Evolutionary conservation across 2,113 vertebrate genomes (phyloP).

Genomic region (Gobius niger): DNA sequence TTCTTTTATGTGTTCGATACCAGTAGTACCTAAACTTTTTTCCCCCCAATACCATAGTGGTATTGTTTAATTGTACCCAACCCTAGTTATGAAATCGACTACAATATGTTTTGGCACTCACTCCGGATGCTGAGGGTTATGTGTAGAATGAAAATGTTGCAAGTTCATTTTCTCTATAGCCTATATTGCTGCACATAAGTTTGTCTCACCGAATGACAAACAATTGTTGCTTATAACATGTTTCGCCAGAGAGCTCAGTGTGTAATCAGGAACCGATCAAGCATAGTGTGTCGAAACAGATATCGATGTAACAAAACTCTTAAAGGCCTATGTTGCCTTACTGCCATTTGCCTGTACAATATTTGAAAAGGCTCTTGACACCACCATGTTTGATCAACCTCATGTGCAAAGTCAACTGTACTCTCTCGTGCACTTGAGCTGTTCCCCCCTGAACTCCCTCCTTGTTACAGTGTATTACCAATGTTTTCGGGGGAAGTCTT

Average conservation of each 20-base stretch:
- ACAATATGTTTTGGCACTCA: no score
- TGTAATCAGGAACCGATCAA: no score
- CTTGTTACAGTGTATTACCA: conserved; percentile 53
- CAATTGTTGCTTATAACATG: not conserved
- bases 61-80: no score
- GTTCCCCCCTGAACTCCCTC: not conserved
- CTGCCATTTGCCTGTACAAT: no score
- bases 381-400: not conserved
- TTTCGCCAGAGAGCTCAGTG: not conserved
- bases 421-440: not conserved
- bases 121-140: not conserved
- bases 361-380: not conserved
- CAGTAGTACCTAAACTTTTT: no score
- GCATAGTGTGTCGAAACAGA: no score
- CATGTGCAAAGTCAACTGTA: not conserved
- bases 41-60: no score
- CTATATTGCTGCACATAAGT: not conserved
- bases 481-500: conserved; percentile 56
- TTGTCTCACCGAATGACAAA: not conserved
- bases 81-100: no score
- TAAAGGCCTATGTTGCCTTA: no score
- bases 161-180: not conserved
- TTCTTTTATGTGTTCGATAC: no score
- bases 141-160: not conserved
- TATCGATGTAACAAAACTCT: no score